Percentiles rank a stretch among this genome's conserved stretches.
Evolutionary conservation across 2,113 vertebrate species (phyloP).

Genomic region (Caloenas nicobarica): DNA sequence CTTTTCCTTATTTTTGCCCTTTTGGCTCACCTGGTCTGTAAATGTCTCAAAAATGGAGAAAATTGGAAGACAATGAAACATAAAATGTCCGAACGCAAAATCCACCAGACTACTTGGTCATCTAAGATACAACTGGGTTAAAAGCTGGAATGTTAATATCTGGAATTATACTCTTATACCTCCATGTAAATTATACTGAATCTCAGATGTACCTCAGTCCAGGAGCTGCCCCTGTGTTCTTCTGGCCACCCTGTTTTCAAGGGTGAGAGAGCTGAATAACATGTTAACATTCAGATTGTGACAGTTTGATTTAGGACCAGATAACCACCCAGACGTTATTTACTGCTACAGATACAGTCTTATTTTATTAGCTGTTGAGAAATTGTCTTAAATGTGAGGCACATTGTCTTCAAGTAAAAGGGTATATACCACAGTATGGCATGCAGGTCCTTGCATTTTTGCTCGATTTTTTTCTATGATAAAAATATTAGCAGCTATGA

Average conservation of each 20-base stretch:
- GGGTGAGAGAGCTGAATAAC: not conserved
- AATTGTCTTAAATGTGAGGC: no score
- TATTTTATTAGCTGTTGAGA: not conserved
- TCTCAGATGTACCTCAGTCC: not conserved
- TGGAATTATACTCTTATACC: not conserved
- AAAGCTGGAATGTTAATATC: not conserved
- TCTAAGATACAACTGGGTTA: not conserved
- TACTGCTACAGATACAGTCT: not conserved
- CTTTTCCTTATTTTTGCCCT: conserved; percentile 11
- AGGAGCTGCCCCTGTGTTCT: not conserved
- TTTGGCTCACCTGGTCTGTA: conserved; percentile 22
- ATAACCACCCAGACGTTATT: not conserved
- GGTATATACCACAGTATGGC: fast-evolving
- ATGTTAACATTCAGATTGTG: not conserved
- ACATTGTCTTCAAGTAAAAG: not conserved
- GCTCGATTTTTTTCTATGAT: not conserved
- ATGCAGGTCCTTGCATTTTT: not conserved
- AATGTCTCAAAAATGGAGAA: not conserved
- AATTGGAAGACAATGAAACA: not conserved
- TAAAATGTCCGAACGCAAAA: not conserved
- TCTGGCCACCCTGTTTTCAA: not conserved
- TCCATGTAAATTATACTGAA: not conserved
- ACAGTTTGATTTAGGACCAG: not conserved
- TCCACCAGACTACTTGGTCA: not conserved
- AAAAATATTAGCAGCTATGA: not conserved